Percentiles rank a stretch among this genome's conserved stretches.
Evolutionary conservation across 2,888 invertebrate genomes (phyloP).

Genomic region (Iphiclides podalirius): DNA sequence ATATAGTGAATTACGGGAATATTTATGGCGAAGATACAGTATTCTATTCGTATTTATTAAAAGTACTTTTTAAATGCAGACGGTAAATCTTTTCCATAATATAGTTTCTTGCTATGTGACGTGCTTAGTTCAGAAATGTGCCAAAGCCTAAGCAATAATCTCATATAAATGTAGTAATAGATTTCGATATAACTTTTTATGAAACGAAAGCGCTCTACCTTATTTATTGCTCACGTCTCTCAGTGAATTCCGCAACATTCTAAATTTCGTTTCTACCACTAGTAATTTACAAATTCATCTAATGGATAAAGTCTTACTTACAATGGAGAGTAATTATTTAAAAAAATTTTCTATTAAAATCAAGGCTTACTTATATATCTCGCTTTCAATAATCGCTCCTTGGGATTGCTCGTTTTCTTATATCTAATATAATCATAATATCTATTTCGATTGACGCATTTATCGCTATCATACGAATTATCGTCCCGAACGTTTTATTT

Average conservation of each 20-base stretch:
- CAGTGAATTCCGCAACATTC: conserved; percentile 1
- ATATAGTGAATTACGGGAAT: too few relatives aligned
- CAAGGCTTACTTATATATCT: conserved; percentile 8
- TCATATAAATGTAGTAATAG: background rate
- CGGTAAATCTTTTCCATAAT: too few relatives aligned
- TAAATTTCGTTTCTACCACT: conserved; percentile 9
- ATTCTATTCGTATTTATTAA: too few relatives aligned
- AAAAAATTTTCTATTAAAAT: conserved; percentile 20
- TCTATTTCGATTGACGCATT: conserved; percentile 50
- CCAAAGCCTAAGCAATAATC: background rate
- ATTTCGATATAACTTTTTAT: too few relatives aligned
- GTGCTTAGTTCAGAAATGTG: background rate
- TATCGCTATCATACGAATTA: conserved; percentile 39
- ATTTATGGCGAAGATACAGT: too few relatives aligned
- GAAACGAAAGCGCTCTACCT: too few relatives aligned
- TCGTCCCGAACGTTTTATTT: conserved; percentile 1
- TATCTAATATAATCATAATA: conserved; percentile 43
- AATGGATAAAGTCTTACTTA: conserved; percentile 12
- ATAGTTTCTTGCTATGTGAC: too few relatives aligned
- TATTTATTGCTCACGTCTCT: background rate
- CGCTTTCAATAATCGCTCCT: too few relatives aligned
- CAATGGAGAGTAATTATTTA: conserved; percentile 7
- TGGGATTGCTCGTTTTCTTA: conserved; percentile 55
- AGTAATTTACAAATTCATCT: conserved; percentile 15
- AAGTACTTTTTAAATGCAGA: too few relatives aligned